These are phyloP conservation scores for Chelonus formosanus DNA, from an alignment of 2,888 invertebrate genomes.

Conservation along the genomic window DNA sequence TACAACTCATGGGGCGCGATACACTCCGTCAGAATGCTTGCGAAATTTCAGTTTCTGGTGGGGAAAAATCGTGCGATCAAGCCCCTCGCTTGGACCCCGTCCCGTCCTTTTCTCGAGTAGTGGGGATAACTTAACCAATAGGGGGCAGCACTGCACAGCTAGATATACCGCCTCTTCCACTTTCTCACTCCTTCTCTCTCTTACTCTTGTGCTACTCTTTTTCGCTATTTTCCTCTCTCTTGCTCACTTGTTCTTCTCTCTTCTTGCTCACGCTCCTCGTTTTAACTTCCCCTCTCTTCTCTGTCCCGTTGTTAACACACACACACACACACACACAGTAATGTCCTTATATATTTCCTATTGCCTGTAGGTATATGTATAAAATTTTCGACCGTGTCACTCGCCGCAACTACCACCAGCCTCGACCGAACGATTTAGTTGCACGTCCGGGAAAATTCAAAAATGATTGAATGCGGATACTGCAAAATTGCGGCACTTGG, in stretches of 20 bases:
- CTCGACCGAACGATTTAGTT: slow-evolving; percentile 32
- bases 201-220: slow-evolving; percentile 31
- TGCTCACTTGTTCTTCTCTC: neutral
- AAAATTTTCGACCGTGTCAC: slow-evolving; percentile 53
- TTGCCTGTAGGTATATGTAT: slow-evolving; percentile 37
- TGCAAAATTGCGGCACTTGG: slow-evolving; percentile 1
- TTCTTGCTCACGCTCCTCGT: neutral
- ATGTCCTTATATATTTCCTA: slow-evolving; percentile 24
- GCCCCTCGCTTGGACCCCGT: slow-evolving; percentile 30
- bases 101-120: slow-evolving; percentile 13
- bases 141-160: slow-evolving; percentile 54
- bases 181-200: slow-evolving; percentile 18
- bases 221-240: neutral
- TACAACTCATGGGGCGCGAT: slow-evolving; percentile 34
- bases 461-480: slow-evolving; percentile 13
- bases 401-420: slow-evolving; percentile 39
- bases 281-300: neutral
- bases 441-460: slow-evolving; percentile 32
- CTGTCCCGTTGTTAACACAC: slow-evolving; percentile 26
- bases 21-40: slow-evolving; percentile 33
- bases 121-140: slow-evolving; percentile 44
- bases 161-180: slow-evolving; percentile 37
- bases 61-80: slow-evolving; percentile 35
- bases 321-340: slow-evolving; percentile 26
- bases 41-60: slow-evolving; percentile 36